Conservation (phyloP, 2,797 vertebrate species). For the Benthosema pterotum region DNA sequence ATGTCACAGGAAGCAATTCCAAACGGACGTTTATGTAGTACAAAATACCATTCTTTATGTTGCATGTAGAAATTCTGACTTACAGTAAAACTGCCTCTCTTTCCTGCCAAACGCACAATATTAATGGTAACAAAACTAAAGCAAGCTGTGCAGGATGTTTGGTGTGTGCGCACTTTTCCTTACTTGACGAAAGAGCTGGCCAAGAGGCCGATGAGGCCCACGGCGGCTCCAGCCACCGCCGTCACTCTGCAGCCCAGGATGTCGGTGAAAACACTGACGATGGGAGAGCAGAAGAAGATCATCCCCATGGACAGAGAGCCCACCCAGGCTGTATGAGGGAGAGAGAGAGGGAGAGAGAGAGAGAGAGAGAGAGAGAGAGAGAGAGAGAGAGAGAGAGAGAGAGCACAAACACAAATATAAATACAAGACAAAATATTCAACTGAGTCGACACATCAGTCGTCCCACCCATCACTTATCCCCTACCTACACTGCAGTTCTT, state of each 20-base stretch:
- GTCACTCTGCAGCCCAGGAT: slow-evolving; percentile 89
- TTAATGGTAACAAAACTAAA: not conserved
- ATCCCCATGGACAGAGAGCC: slow-evolving; percentile 96
- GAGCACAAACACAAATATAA: too few species aligned
- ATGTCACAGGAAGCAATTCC: too few species aligned
- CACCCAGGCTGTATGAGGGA: slow-evolving; percentile 88
- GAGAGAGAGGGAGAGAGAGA: slow-evolving; percentile 20
- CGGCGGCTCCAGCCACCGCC: slow-evolving; percentile 87
- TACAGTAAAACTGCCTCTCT: too few species aligned
- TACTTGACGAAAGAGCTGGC: slow-evolving; percentile 94
- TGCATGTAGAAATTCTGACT: too few species aligned
- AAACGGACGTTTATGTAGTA: too few species aligned
- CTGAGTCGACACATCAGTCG: too few species aligned
- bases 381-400: slow-evolving; percentile 1
- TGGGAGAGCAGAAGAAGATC: slow-evolving; percentile 97
- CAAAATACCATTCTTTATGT: too few species aligned
- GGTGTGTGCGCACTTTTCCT: too few species aligned
- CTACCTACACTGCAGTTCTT: too few species aligned
- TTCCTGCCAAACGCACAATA: slow-evolving; percentile 9
- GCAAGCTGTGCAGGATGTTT: too few species aligned
- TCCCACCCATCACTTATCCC: too few species aligned
- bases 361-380: slow-evolving; percentile 3
- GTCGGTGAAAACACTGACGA: slow-evolving; percentile 95
- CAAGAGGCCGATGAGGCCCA: slow-evolving; percentile 88
- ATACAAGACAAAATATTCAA: too few species aligned